A percentile compares a stretch with the other conserved stretches of the same genome.
These are phyloP conservation scores for Tolypeutes matacus DNA, from an alignment of 2,797 vertebrate genomes.

Conservation along the genomic window DNA sequence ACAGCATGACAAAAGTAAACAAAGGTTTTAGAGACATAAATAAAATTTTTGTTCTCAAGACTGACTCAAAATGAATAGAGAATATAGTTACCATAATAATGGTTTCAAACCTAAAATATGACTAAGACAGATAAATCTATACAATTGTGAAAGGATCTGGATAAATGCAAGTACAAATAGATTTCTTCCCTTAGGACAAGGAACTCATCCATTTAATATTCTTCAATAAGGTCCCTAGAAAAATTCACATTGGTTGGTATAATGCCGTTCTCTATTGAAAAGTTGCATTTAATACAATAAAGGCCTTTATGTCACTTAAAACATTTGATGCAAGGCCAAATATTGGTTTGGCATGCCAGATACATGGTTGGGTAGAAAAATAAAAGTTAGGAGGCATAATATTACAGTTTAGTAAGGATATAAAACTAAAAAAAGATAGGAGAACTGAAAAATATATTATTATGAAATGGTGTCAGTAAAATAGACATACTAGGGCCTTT, in stretches of 20 bases:
- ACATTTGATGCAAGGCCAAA: slow-evolving; percentile 89
- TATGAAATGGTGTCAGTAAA: slow-evolving; percentile 73
- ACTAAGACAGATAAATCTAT: slow-evolving; percentile 86
- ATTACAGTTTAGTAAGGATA: slow-evolving; percentile 89
- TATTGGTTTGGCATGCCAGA: slow-evolving; percentile 90
- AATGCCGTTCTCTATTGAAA: slow-evolving; percentile 76
- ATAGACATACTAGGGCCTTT: slow-evolving; percentile 92
- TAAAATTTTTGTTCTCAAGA: slow-evolving; percentile 72
- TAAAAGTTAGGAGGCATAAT: slow-evolving; percentile 91
- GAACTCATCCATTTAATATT: slow-evolving; percentile 82
- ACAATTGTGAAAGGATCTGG: slow-evolving; percentile 80
- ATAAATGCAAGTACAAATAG: slow-evolving; percentile 86
- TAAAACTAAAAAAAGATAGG: slow-evolving; percentile 72
- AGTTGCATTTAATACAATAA: slow-evolving; percentile 85
- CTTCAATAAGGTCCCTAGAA: slow-evolving; percentile 83
- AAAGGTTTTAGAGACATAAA: slow-evolving; percentile 37
- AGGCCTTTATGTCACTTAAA: slow-evolving; percentile 85
- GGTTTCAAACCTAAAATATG: slow-evolving; percentile 86
- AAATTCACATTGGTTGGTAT: slow-evolving; percentile 86
- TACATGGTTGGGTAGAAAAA: slow-evolving; percentile 89
- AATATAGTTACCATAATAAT: slow-evolving; percentile 73
- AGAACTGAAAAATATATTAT: slow-evolving; percentile 79
- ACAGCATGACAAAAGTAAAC: background rate
- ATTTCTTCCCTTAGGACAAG: slow-evolving; percentile 85
- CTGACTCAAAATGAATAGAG: slow-evolving; percentile 68